Percentiles rank a stretch among this genome's conserved stretches.
These are phyloP conservation scores for Cervus canadensis DNA, from an alignment of 2,113 vertebrate species.

Conservation along the genomic window DNA sequence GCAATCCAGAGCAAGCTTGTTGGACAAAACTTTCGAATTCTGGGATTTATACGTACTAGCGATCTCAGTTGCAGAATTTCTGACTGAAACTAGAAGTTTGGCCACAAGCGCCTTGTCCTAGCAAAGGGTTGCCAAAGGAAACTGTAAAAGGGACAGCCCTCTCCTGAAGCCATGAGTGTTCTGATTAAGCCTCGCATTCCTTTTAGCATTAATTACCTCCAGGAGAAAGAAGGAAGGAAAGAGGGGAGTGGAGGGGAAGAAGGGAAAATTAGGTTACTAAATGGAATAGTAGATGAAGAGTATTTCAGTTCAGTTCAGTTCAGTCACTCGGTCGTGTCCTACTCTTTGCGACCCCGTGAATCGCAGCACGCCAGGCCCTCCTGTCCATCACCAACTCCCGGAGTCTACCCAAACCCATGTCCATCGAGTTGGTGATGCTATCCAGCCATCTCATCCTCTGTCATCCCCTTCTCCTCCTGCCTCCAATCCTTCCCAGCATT, in stretches of 20 bases:
- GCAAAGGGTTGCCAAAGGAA: not conserved
- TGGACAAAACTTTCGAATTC: not conserved
- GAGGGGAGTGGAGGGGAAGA: no score
- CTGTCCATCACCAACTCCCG: no score
- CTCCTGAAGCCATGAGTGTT: not conserved
- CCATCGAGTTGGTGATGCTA: no score
- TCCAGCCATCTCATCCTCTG: no score
- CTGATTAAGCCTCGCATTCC: not conserved
- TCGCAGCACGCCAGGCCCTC: no score
- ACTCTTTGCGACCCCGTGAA: no score
- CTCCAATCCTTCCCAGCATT: no score
- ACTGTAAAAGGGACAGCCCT: not conserved
- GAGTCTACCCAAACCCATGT: no score
- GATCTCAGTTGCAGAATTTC: not conserved
- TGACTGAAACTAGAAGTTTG: not conserved
- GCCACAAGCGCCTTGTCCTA: not conserved
- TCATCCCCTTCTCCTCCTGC: no score
- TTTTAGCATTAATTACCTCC: not conserved
- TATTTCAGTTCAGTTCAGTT: not conserved
- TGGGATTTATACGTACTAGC: not conserved
- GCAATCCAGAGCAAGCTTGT: not conserved
- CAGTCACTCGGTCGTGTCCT: no score
- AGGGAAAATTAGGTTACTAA: not conserved
- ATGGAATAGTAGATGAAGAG: not conserved
- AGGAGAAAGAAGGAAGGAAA: not conserved